Percentiles rank a stretch among this genome's conserved stretches.
These are phyloP conservation scores for Cladorhizidae sp. DNA, from an alignment of 37 sponge, comb jelly and placozoan species.

Conservation along the genomic window DNA sequence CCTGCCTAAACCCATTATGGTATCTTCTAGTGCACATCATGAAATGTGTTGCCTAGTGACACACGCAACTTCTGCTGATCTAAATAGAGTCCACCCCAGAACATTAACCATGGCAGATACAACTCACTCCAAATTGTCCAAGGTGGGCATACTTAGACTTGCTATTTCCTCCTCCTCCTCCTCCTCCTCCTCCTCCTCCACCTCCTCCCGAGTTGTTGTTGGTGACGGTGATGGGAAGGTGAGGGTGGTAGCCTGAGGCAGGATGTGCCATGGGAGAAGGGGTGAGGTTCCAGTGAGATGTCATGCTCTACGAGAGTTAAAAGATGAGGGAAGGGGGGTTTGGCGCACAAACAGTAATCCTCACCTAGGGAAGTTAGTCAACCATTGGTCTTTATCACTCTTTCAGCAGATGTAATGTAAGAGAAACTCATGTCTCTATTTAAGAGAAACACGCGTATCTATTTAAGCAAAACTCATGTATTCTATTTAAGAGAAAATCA, in stretches of 20 bases:
- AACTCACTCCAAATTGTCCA: slow-evolving; percentile 29
- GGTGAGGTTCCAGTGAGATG: slow-evolving; percentile 65
- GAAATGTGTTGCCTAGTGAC: not conserved
- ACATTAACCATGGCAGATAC: not conserved
- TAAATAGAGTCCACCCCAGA: not conserved
- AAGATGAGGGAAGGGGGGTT: not conserved
- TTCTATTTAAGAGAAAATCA: too few species aligned
- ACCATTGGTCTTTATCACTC: too few species aligned
- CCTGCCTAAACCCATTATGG: too few species aligned
- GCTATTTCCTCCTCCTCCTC: not conserved
- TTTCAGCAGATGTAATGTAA: too few species aligned
- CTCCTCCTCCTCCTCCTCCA: not conserved
- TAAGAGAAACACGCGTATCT: too few species aligned
- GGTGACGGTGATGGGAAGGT: not conserved
- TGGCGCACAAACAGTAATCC: too few species aligned
- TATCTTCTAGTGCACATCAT: too few species aligned
- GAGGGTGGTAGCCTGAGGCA: slow-evolving; percentile 17
- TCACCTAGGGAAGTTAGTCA: too few species aligned
- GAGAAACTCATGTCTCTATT: too few species aligned
- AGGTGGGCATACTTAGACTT: slow-evolving; percentile 24
- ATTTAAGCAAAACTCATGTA: too few species aligned
- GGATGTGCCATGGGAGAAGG: slow-evolving; percentile 15
- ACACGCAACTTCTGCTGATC: not conserved
- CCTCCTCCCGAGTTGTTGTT: not conserved
- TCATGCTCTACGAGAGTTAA: slow-evolving; percentile 54